A percentile compares a stretch with the other conserved stretches of the same genome.
Conservation (phyloP, 2,797 vertebrate genomes). For the Salmo trutta region DNA sequence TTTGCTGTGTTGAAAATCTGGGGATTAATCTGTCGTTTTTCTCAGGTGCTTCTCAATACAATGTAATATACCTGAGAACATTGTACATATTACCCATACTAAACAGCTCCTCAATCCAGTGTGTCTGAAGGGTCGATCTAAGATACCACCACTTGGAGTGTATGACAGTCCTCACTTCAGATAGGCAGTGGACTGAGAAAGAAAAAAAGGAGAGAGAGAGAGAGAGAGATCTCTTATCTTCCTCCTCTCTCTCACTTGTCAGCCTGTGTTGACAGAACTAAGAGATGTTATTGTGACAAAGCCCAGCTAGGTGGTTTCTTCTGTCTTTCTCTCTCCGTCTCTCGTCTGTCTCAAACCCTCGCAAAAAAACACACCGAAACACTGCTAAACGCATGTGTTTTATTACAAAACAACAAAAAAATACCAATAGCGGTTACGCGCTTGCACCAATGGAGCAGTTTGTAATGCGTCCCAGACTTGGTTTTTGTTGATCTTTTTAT, state of each 20-base stretch:
- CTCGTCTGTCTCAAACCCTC: background rate
- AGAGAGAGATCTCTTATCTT: slow-evolving; percentile 2
- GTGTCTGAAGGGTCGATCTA: background rate
- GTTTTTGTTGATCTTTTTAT: background rate
- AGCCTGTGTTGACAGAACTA: slow-evolving; percentile 17
- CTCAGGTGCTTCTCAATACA: background rate
- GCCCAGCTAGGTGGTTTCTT: slow-evolving; percentile 12
- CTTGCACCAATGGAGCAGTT: background rate
- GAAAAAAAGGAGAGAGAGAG: background rate
- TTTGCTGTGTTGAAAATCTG: background rate
- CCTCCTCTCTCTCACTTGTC: slow-evolving; percentile 16
- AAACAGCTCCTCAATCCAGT: no score
- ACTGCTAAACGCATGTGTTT: background rate
- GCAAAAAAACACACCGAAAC: background rate
- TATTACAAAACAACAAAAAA: background rate
- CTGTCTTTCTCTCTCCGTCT: background rate
- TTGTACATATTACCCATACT: no score
- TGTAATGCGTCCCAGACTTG: background rate
- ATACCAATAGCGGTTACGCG: background rate
- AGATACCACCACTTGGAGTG: background rate
- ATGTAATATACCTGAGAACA: background rate
- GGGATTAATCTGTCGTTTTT: background rate
- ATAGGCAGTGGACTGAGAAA: background rate
- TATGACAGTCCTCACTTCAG: background rate
- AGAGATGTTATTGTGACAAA: background rate